Percentiles rank a stretch among this genome's conserved stretches.
Evolutionary conservation across 2,113 vertebrate species (phyloP).

Genomic region (Daubentonia madagascariensis): DNA sequence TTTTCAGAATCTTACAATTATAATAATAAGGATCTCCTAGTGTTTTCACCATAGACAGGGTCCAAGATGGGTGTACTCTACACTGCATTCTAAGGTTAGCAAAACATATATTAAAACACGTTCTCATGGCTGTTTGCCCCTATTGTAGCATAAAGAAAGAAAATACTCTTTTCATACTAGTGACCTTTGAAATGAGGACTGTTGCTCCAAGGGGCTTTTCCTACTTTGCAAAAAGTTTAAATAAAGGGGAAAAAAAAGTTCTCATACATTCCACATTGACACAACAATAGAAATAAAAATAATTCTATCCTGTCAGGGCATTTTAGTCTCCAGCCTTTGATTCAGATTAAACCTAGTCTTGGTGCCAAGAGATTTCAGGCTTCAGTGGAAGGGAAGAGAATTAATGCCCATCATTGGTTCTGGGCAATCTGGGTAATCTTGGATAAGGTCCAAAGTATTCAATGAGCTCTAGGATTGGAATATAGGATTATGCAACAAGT

Average conservation of each 20-base stretch:
- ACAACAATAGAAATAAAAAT: slow-evolving; percentile 70
- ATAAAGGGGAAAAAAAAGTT: slow-evolving; percentile 57
- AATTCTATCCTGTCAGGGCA: slow-evolving; percentile 35
- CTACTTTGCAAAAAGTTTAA: slow-evolving; percentile 61
- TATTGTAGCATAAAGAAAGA: slow-evolving; percentile 24
- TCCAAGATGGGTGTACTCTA: background rate
- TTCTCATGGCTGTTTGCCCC: background rate
- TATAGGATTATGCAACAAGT: slow-evolving; percentile 1
- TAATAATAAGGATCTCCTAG: background rate
- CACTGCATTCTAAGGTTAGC: background rate
- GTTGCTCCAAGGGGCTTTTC: slow-evolving; percentile 44
- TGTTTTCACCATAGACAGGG: background rate
- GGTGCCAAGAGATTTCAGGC: slow-evolving; percentile 57
- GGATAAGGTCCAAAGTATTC: slow-evolving; percentile 15
- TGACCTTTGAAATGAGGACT: slow-evolving; percentile 51
- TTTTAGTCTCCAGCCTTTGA: slow-evolving; percentile 49
- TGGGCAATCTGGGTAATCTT: slow-evolving; percentile 7
- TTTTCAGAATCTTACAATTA: background rate
- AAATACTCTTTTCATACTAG: slow-evolving; percentile 12
- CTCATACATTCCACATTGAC: slow-evolving; percentile 62
- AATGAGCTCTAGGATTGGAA: slow-evolving; percentile 5
- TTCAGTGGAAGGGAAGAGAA: background rate
- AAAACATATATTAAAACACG: background rate
- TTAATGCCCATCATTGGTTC: background rate
- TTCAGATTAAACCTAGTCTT: slow-evolving; percentile 20